Evolutionary conservation across 1,140 invertebrate species (phyloP), one percentile per base, ranked within the genome.

Genomic region (Radopholus similis): DNA sequence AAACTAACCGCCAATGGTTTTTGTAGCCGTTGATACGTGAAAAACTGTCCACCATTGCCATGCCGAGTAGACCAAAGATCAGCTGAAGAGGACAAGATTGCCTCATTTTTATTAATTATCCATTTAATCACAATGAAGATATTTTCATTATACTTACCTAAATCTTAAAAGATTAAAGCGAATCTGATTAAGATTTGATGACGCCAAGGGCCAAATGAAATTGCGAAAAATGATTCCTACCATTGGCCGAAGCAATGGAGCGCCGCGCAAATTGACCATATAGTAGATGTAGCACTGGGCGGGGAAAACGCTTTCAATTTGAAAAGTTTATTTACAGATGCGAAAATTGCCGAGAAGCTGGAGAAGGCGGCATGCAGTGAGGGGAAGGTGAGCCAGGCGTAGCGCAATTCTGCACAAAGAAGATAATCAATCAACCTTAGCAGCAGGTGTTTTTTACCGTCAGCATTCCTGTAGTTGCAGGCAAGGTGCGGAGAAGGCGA

Each of bases 1-100:
- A n/a, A n/a, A n/a, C n/a, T n/a, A n/a, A 60, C 59, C 59, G 66
- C 78, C 81, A 83, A 62, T 81, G 79, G 51, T 81, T 81, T 66
- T 81, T 81, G 65, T 81, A 81, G 13, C 79, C 79, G 66, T 81
- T 81, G 59, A 81, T 81, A 34, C 79, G 56, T 4, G 81, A 83
- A 69, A 81, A 81, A 21, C 73, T 75, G 65, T 81, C 79, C 13
- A 81, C 77, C 15, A 81, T 47, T n/a, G 79, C 66, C 13, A 81
- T 66, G 28, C 81, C 80, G 26, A 81, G 40, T 42, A 81, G 77
- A n/a, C 79, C 81, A 58, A 82, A 81, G 59, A 81, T 81, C 28
- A 81, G 70, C 59, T 62, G 18, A 60, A 21, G n/a, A 60, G 4
- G 11, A 4, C 30, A 54, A 54, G 30, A 21, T 15, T 54, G 15